Base-by-base conservation (phyloP, 2,888 invertebrate species). In the Ellobium chinense region DNA sequence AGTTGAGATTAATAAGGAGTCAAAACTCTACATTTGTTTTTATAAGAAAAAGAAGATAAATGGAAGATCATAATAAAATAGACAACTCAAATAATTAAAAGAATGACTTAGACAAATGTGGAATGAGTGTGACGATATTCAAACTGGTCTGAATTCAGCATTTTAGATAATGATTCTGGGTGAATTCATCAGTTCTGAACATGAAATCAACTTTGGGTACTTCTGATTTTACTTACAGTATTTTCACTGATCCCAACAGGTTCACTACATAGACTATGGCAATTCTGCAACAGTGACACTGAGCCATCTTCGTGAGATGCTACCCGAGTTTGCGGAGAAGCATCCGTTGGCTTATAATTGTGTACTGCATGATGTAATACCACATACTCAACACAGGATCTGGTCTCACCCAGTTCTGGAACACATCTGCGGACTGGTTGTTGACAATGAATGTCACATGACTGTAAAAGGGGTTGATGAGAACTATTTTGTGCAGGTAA, bases 241-340 rank as follows among this genome's bases (percentile, higher is more conserved):
- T 46, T n/a, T n/a, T n/a, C n/a, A n/a, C n/a, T n/a, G 46, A 7
- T 18, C 7, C 46, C 7, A 58, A 58, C 84, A 94, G 92, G 94
- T 97, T 0, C 94, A 94, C 79, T 97, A 96, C 93, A 94, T 97
- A 0, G 97, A 97, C 93, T 97, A 96, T 90, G 97, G 97, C 0
- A 97, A 96, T 90, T 93, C 94, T 70, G 97, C 97, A 91, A 91
- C 92, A 0, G 95, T 96, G 81, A 86, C 93, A 0, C 93, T 94
- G 21, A 91, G 93, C 0, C 94, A 95, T 75, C 88, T 91, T 31
- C 82, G 88, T 29, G 46, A 58, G 34, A 77, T 75, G 56, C 58
- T 39, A 12, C 60, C 65, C n/a, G 39, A 29, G 18, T 62, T 73
- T 60, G 72, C 31, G 0, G 24, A 68, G 21, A 39, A 37, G 31